Base-by-base conservation (phyloP, 2,888 invertebrate genomes). In the Nomada goodeniana region DNA sequence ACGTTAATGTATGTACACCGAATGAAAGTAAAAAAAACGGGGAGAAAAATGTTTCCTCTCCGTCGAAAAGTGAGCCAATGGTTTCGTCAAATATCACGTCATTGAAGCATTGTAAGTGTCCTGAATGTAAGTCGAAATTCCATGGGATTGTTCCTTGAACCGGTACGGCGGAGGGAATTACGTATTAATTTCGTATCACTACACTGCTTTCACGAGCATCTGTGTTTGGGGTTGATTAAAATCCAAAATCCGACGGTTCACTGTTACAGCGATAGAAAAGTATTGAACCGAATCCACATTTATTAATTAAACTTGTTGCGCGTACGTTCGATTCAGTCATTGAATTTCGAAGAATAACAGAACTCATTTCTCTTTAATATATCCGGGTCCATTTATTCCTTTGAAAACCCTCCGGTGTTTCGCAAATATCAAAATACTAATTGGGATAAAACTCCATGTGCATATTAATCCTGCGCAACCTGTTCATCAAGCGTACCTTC, bases 301-400 rank as follows among this genome's bases (percentile, higher is more conserved):
- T 57, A 76, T 36, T 64, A 69, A 79, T 79, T 52, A 69, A 76
- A 59, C 69, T 76, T 52, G 44, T 79, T 79, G 76, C 76, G 13
- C 44, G 29, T 18, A 13, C 44, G 7, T 4, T 15, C n/a, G 13
- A 44, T 67, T 72, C 72, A 61, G 50, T 77, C 59, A 65, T 61
- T 18, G 20, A 60, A 63, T 67, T 72, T 44, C 55, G 23, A 78
- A 50, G 20, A 65, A 36, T 71, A 47, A 36, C 53, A 18, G 15
- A 29, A 60, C 70, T 65, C 59, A n/a, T 44, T 57, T 52, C 18
- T 18, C 36, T 57, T 36, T 23, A 70, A 79, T 76, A 26, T 29
- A 47, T 60, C 63, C 76, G 57, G 76, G 65, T 65, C 60, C 23
- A 18, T 36, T 60, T n/a, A 10, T 36, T 53, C 7, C 18, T 59